phyloP scores from a whole-genome alignment of 1,140 invertebrate genomes.

The Drosophila lacertosa region DNA sequence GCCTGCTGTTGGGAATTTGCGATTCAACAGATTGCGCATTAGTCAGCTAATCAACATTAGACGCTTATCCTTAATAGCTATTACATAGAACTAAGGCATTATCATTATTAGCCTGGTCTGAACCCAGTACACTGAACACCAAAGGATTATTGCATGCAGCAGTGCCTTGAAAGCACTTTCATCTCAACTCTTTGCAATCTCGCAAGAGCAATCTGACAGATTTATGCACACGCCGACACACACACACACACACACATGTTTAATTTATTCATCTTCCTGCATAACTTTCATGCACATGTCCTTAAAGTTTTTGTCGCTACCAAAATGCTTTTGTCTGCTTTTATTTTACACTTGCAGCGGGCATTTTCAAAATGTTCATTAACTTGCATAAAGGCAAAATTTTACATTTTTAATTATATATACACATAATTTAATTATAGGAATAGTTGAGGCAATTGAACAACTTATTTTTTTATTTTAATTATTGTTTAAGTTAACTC shows the following conservation, averaged over 20 bases:
- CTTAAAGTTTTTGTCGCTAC: slow-evolving; percentile 62
- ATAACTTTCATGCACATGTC: slow-evolving; percentile 38
- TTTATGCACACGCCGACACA: slow-evolving; percentile 37
- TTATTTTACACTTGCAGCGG: slow-evolving; percentile 29
- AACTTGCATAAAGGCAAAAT: too few relatives aligned
- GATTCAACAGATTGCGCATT: slow-evolving; percentile 22
- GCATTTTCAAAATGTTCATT: too few relatives aligned
- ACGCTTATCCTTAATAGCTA: too few relatives aligned
- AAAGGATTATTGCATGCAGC: slow-evolving; percentile 20
- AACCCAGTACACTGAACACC: slow-evolving; percentile 5
- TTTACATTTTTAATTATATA: too few relatives aligned
- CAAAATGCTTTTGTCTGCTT: slow-evolving; percentile 50
- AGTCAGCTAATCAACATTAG: too few relatives aligned
- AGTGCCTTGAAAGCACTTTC: slow-evolving; percentile 31
- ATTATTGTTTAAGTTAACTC: too few relatives aligned
- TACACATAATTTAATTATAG: too few relatives aligned
- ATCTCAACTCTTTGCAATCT: slow-evolving; percentile 49
- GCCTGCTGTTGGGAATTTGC: slow-evolving; percentile 86
- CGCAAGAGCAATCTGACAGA: slow-evolving; percentile 69
- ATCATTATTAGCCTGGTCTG: slow-evolving; percentile 21
- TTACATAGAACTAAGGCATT: too few relatives aligned
- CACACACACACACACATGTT: slow-evolving; percentile 11
- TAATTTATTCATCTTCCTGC: slow-evolving; percentile 70
- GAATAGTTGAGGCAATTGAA: too few relatives aligned
- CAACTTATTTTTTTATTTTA: too few relatives aligned